Evolutionary conservation across 2,888 invertebrate species (phyloP).

Genomic region (Cordilura impudica): DNA sequence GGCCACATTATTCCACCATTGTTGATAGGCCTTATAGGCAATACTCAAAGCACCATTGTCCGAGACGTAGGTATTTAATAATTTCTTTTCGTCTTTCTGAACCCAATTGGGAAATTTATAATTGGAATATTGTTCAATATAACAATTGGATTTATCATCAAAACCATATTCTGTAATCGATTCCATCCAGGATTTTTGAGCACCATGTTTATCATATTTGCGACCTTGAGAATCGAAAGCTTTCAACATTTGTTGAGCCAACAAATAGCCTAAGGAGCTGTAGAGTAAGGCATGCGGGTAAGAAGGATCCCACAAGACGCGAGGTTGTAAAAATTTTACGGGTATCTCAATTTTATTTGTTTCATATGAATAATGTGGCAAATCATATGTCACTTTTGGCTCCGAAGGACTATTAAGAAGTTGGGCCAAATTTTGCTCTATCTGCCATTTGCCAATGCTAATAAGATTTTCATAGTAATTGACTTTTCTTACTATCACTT

Average conservation of each 20-base stretch:
- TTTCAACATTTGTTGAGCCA: conserved; percentile 73
- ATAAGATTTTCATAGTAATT: conserved; percentile 71
- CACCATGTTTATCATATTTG: conserved; percentile 71
- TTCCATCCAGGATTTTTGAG: conserved; percentile 74
- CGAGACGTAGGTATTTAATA: conserved; percentile 67
- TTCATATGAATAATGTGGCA: conserved; percentile 69
- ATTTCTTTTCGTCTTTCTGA: conserved; percentile 65
- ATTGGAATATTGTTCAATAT: conserved; percentile 69
- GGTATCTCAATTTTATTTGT: conserved; percentile 72
- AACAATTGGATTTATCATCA: conserved; percentile 70
- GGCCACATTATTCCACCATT: conserved; percentile 71
- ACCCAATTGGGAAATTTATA: conserved; percentile 68
- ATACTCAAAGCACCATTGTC: conserved; percentile 74
- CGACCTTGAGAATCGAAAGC: conserved; percentile 73
- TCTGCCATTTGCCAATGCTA: conserved; percentile 70
- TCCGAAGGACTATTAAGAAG: conserved; percentile 67
- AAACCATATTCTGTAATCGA: conserved; percentile 66
- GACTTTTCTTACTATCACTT: conserved; percentile 61
- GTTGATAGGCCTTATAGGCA: conserved; percentile 72
- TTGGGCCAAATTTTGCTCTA: conserved; percentile 64
- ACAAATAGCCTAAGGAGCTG: conserved; percentile 70
- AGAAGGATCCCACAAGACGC: conserved; percentile 73
- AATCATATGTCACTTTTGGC: conserved; percentile 61
- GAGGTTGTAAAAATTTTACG: conserved; percentile 71
- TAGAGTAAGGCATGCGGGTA: conserved; percentile 73